A percentile compares a stretch with the other conserved stretches of the same genome.
Evolutionary conservation across 2,888 invertebrate species (phyloP).

Genomic region (Anodontia alba): DNA sequence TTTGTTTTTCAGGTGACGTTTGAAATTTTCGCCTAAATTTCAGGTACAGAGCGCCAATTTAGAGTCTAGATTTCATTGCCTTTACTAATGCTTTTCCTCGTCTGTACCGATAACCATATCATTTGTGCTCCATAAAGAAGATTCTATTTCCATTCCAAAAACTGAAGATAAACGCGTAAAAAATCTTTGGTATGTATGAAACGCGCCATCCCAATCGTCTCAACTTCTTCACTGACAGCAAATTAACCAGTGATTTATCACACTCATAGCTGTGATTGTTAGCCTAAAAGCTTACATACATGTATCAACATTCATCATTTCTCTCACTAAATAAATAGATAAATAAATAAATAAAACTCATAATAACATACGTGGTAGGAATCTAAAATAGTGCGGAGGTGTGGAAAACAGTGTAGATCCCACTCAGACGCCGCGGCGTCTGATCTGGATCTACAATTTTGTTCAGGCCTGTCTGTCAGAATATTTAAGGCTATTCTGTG

Average conservation of each 20-base stretch:
- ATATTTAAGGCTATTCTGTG: no score
- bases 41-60: constrained; percentile 28
- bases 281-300: no score
- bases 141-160: constrained; percentile 21
- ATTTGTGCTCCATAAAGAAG: constrained; percentile 14
- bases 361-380: no score
- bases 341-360: no score
- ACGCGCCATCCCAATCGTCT: constrained; percentile 39
- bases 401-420: no score
- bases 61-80: constrained; percentile 23
- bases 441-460: no score
- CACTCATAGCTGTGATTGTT: no score
- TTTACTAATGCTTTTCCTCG: constrained; percentile 43
- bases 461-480: no score
- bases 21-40: constrained; percentile 33
- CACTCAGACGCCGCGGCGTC: no score
- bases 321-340: not conserved
- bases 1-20: constrained; percentile 29
- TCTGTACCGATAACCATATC: constrained; percentile 40
- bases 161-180: constrained; percentile 38
- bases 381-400: no score
- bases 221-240: constrained; percentile 22
- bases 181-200: constrained; percentile 44
- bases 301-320: no score
- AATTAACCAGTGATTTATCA: no score